phyloP scores from a whole-genome alignment of 2,113 vertebrate species.

The Cyanoliseus patagonus region DNA sequence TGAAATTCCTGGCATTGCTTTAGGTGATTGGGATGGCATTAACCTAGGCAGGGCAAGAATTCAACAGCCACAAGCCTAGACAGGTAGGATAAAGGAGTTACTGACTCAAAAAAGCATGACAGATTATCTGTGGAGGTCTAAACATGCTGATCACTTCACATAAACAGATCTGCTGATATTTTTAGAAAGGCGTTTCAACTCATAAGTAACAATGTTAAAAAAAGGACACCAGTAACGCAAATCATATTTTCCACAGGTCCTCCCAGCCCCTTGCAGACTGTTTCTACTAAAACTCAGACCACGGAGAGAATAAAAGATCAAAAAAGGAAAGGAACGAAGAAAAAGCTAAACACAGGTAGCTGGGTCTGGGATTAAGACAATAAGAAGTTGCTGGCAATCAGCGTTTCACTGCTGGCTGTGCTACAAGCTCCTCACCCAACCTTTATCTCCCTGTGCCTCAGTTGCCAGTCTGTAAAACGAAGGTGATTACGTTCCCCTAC shows the following conservation, averaged over 20 bases:
- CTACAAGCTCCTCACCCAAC: neutral
- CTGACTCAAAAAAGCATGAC: constrained; percentile 36
- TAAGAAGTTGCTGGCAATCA: neutral
- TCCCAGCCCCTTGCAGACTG: neutral
- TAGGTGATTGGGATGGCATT: constrained; percentile 44
- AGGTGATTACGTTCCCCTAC: constrained; percentile 14
- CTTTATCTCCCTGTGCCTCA: neutral
- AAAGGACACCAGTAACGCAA: constrained; percentile 17
- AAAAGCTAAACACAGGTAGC: neutral
- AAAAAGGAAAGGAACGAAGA: neutral
- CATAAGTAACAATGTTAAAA: constrained; percentile 30
- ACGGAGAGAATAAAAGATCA: neutral
- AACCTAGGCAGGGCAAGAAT: constrained; percentile 32
- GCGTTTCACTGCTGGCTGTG: neutral
- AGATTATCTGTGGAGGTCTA: constrained; percentile 62
- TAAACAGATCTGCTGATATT: constrained; percentile 66
- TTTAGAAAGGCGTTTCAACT: constrained; percentile 49
- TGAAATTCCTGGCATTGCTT: constrained; percentile 59
- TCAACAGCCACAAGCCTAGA: constrained; percentile 45
- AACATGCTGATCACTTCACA: constrained; percentile 59
- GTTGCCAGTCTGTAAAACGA: neutral
- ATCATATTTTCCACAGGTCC: constrained; percentile 25
- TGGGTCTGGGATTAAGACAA: neutral
- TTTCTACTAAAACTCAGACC: neutral
- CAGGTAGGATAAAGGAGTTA: constrained; percentile 62